These are phyloP conservation scores for Volucella bombylans DNA, from an alignment of 2,888 invertebrate genomes.

Conservation along the genomic window DNA sequence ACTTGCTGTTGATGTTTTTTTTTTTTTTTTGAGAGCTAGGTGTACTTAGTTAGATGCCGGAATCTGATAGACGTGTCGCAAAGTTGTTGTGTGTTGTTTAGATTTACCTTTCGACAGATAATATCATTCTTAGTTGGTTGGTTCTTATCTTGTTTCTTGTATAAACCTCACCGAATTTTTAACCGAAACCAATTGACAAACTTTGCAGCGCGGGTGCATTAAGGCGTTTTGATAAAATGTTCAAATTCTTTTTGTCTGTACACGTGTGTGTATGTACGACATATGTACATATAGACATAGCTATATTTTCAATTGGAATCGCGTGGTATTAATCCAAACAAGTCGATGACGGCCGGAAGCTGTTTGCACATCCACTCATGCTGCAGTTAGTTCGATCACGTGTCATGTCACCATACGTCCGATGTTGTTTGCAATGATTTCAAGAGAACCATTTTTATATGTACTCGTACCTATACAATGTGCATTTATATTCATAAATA, in stretches of 20 bases:
- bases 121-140: conserved; percentile 13
- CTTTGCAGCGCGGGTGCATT: conserved; percentile 30
- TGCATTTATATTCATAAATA: too few species aligned
- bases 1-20: neutral
- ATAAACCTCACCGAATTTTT: conserved; percentile 49
- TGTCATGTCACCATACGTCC: conserved; percentile 60
- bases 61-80: conserved; percentile 43
- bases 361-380: conserved; percentile 63
- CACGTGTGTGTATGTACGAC: too few species aligned
- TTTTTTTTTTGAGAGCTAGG: conserved; percentile 4
- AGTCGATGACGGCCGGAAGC: conserved; percentile 41
- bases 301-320: too few species aligned
- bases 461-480: too few species aligned
- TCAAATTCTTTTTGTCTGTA: conserved; percentile 14
- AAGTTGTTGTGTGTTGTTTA: conserved; percentile 40
- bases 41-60: conserved; percentile 15
- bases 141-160: conserved; percentile 54
- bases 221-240: conserved; percentile 68
- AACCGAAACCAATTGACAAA: conserved; percentile 44
- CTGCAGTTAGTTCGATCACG: conserved; percentile 67
- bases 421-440: conserved; percentile 53
- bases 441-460: conserved; percentile 46
- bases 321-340: too few species aligned
- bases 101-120: conserved; percentile 56
- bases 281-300: too few species aligned